phyloP scores from a whole-genome alignment of 2,797 vertebrate species.

The Pterois miles region DNA sequence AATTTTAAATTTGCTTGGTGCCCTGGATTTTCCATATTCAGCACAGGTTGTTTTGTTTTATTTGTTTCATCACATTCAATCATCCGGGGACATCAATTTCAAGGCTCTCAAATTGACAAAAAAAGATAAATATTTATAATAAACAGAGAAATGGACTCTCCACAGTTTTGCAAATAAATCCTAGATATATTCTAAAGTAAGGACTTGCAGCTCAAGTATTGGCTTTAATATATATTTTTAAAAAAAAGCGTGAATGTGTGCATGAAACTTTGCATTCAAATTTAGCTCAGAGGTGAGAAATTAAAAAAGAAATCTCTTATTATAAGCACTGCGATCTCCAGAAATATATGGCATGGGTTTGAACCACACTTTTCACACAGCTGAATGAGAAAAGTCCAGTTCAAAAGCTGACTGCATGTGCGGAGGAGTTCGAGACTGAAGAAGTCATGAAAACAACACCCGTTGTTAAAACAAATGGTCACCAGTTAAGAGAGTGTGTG shows the following conservation, averaged over 20 bases:
- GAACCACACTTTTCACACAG: constrained; percentile 28
- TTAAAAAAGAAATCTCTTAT: constrained; percentile 4
- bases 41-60: constrained; percentile 75
- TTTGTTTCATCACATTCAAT: constrained; percentile 76
- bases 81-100: constrained; percentile 69
- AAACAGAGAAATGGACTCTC: constrained; percentile 54
- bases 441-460: constrained; percentile 50
- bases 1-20: constrained; percentile 79
- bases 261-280: constrained; percentile 47
- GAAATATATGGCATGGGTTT: constrained; percentile 15
- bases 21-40: constrained; percentile 70
- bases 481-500: constrained; percentile 1
- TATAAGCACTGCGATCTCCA: constrained; percentile 25
- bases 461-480: constrained; percentile 33
- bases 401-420: constrained; percentile 31
- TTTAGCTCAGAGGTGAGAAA: constrained; percentile 40
- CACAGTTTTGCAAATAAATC: constrained; percentile 54
- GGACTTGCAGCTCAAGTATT: constrained; percentile 46
- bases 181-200: constrained; percentile 49
- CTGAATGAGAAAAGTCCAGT: constrained; percentile 24
- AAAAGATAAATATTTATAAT: constrained; percentile 50
- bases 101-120: constrained; percentile 54
- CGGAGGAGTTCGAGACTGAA: constrained; percentile 9
- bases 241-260: constrained; percentile 48
- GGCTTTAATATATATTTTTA: constrained; percentile 52